Base-by-base conservation (phyloP, 2,113 vertebrate species). In the Caloenas nicobarica region DNA sequence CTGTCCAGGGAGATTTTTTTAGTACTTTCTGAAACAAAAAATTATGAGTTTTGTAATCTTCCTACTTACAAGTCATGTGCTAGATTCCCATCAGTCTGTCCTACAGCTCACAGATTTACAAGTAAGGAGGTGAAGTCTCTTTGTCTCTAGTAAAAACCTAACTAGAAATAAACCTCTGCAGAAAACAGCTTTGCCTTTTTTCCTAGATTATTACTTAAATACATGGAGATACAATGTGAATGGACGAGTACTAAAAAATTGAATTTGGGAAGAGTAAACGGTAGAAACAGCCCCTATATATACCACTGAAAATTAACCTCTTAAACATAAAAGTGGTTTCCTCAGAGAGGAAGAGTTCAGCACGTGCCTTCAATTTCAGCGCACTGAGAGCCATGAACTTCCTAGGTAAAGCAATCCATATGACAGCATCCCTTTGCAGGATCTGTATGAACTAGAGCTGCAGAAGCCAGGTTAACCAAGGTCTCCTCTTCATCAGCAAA, bases 351-450 rank as follows among this genome's bases (percentile, higher is more conserved):
- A 80, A 57, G 18, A 23, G 16, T 60, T 81, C 11, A 71, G 58
- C 13, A 19, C 18, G 9, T 44, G 48, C 48, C n/a, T 68, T 57
- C 33, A 73, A 34, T 42, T 71, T 69, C 70, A 87, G 57, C 28
- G 68, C 33, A 48, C 17, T 17, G 25, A 8, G 9, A 84, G 44
- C 16, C 10, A 7, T 13, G 34, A 81, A 33, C 1, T 77, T 42
- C 13, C 40, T 48, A 28, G 8, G 17, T 38, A 79, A 93, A 56
- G 12, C 5, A 74, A 74, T 28, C 38, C 40, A 9, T 28, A 40
- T 0, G 2, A 36, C 15, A 69, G 22, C 0, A 0, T 34, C 8
- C 13, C 19, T 64, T 38, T 25, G 10, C 18, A 86, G 26, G 17
- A 73, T 14, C 58, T 58, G 6, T 13, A 26, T 50, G 33, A 31